Base-by-base conservation (phyloP, 2,797 vertebrate genomes). In the Labeo calbasu region DNA sequence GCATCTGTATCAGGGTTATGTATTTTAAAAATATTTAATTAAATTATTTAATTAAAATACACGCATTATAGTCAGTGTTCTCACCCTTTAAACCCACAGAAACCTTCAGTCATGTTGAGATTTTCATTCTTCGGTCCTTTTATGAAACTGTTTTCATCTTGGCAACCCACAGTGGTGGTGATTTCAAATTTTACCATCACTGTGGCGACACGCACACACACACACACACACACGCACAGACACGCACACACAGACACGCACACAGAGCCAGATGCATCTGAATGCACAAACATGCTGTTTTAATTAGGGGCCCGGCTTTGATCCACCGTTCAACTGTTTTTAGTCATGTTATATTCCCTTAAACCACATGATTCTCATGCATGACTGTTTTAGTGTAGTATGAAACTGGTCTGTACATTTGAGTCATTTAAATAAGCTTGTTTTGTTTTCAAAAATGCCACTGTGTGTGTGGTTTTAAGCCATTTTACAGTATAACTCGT, bases 251-350 rank as follows among this genome's bases (percentile, higher is more conserved):
- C 3, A 19, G n/a, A n/a, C n/a, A n/a, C n/a, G n/a, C 63, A 65
- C 63, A 32, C 61, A 65, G 25, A 17, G 6, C 61, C 25, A 65
- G 61, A 71, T 4, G 28, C 51, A 61, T 25, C 36, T 25, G 57
- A 59, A 21, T 12, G 5, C 65, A 57, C 28, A 57, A 14, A 68
- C 82, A 84, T 68, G 75, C 51, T 82, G 86, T 40, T 82, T 78
- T 85, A 59, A 82, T 87, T 85, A 87, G 75, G 28, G 28, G 57
- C 9, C 59, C 21, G 2, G 59, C 81, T 82, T 75, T 82, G 46
- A 82, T 73, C 80, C 14, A 0, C 51, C 6, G 12, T 17, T 61
- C 4, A 46, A 14, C 17, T 75, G 14, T 66, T 66, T 46, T 40
- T 25, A 46, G 14, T 59, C 55, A 17, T 11, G 4, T 50, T 65